Evolutionary conservation across 2,888 invertebrate species (phyloP).

Genomic region (Phoronis australis): DNA sequence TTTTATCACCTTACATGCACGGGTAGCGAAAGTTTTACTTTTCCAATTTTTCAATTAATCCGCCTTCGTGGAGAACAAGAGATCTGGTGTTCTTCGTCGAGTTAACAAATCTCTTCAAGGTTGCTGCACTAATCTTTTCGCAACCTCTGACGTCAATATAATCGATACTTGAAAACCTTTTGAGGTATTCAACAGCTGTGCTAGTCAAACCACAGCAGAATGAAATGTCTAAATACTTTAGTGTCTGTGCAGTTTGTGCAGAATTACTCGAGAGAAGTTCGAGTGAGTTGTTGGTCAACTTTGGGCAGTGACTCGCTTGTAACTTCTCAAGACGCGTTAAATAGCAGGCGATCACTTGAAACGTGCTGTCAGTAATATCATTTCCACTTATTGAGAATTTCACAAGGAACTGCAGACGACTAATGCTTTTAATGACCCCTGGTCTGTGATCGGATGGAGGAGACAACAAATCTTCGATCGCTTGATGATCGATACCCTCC

Average conservation of each 20-base stretch:
- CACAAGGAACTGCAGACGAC: conserved; percentile 71
- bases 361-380: conserved; percentile 82
- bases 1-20: too few relatives aligned
- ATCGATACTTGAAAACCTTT: conserved; percentile 10
- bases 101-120: conserved; percentile 9
- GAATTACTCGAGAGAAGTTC: conserved; percentile 44
- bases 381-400: conserved; percentile 77
- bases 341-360: conserved; percentile 55
- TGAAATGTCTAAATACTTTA: conserved; percentile 20
- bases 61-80: too few relatives aligned
- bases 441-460: conserved; percentile 82
- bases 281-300: conserved; percentile 84
- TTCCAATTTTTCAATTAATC: too few relatives aligned
- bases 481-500: conserved; percentile 76
- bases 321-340: conserved; percentile 61
- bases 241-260: conserved; percentile 16
- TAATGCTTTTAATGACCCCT: conserved; percentile 65
- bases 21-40: too few relatives aligned
- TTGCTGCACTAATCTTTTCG: conserved; percentile 13
- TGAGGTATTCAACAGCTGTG: conserved; percentile 12
- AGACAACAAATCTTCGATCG: conserved; percentile 76
- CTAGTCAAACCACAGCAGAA: conserved; percentile 25
- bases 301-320: conserved; percentile 79
- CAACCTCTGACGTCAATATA: conserved; percentile 15
- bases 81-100: too few relatives aligned